Evolutionary conservation across 2,888 invertebrate species (phyloP).

Genomic region (Chrysolina haemoptera): DNA sequence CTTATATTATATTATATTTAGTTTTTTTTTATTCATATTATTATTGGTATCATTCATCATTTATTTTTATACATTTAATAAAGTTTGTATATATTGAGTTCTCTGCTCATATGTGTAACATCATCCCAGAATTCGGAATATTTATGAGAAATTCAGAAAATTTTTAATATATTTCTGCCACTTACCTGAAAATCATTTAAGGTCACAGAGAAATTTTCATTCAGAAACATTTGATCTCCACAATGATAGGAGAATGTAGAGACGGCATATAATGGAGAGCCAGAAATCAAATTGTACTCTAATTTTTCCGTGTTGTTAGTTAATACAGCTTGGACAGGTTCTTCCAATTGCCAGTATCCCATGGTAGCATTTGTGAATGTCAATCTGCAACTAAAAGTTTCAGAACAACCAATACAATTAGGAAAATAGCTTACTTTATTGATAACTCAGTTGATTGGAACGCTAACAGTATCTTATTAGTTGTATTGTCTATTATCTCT

Average conservation of each 20-base stretch:
- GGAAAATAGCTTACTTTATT: not conserved
- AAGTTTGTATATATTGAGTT: no score
- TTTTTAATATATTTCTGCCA: not conserved
- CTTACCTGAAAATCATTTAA: slow-evolving; percentile 58
- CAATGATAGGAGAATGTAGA: slow-evolving; percentile 73
- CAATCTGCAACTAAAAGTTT: slow-evolving; percentile 45
- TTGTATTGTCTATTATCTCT: not conserved
- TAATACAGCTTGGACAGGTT: slow-evolving; percentile 28
- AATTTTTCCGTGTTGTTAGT: slow-evolving; percentile 4
- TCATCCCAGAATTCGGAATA: no score
- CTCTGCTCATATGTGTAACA: no score
- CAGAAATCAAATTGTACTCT: slow-evolving; percentile 30
- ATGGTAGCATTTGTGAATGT: slow-evolving; percentile 37
- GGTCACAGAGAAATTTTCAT: slow-evolving; percentile 28
- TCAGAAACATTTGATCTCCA: slow-evolving; percentile 53
- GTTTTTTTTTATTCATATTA: no score
- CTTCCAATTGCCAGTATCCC: slow-evolving; percentile 55
- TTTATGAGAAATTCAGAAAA: no score
- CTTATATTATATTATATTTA: no score
- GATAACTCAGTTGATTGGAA: slow-evolving; percentile 28
- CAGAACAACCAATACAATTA: not conserved
- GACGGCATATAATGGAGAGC: slow-evolving; percentile 64
- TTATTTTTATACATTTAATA: no score
- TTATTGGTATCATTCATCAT: no score
- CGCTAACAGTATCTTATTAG: not conserved